Conservation (phyloP, 2,888 invertebrate species). For the Nomada fabriciana region DNA sequence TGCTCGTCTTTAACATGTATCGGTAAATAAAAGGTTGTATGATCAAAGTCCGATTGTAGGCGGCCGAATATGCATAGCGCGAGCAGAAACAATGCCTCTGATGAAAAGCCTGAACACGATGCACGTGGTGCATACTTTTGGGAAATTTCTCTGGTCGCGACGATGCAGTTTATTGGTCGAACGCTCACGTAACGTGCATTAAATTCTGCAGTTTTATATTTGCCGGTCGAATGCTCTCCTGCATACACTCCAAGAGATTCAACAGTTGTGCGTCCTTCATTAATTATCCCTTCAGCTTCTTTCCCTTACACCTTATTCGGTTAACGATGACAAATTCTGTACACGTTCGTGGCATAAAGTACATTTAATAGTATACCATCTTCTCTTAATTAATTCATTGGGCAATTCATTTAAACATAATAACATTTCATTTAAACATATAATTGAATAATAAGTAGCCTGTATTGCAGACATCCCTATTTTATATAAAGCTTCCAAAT, state of each 20-base stretch:
- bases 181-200: constrained; percentile 31
- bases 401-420: too few relatives aligned
- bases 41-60: neutral
- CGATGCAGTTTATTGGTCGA: constrained; percentile 29
- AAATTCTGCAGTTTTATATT: constrained; percentile 40
- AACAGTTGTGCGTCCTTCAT: constrained; percentile 14
- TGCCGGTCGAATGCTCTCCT: constrained; percentile 19
- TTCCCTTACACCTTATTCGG: neutral
- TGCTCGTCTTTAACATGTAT: neutral
- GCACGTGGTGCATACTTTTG: constrained; percentile 18
- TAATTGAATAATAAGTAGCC: too few relatives aligned
- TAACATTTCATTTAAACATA: too few relatives aligned
- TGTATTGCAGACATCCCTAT: too few relatives aligned
- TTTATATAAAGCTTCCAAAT: too few relatives aligned
- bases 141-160: constrained; percentile 1
- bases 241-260: constrained; percentile 10
- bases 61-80: neutral
- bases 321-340: neutral
- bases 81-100: constrained; percentile 19
- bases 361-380: too few relatives aligned
- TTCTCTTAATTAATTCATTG: too few relatives aligned
- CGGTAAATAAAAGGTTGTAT: neutral
- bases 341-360: neutral
- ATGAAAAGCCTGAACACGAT: constrained; percentile 28
- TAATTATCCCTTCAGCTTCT: constrained; percentile 20